phyloP scores from a whole-genome alignment of 2,888 invertebrate species.

The Drosophila pseudotakahashii region DNA sequence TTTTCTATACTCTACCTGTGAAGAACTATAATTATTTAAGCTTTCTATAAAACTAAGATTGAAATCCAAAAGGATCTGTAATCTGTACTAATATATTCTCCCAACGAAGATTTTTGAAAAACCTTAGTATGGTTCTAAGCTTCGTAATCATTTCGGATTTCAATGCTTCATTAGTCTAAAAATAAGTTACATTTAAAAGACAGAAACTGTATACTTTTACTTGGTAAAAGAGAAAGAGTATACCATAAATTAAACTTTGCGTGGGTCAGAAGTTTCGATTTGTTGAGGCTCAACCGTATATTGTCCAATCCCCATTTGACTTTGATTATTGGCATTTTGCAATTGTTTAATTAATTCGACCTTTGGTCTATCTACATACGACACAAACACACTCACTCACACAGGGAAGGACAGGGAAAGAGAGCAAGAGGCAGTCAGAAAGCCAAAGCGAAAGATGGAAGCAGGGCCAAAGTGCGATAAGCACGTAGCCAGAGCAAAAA shows the following conservation, averaged over 20 bases:
- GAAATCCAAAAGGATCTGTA: too few relatives aligned
- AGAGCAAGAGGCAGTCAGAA: conserved; percentile 17
- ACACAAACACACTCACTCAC: not conserved
- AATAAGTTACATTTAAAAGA: too few relatives aligned
- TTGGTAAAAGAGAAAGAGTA: too few relatives aligned
- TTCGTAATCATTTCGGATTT: too few relatives aligned
- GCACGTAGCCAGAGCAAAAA: conserved; percentile 72
- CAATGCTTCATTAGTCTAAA: too few relatives aligned
- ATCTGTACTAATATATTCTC: too few relatives aligned
- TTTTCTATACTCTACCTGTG: not conserved
- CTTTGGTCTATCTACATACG: conserved; percentile 55
- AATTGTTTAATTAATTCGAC: conserved; percentile 70
- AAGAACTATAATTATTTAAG: not conserved
- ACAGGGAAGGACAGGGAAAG: not conserved
- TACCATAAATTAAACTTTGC: too few relatives aligned
- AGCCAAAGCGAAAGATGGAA: conserved; percentile 56
- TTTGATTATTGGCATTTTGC: conserved; percentile 34
- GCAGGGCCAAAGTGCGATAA: conserved; percentile 72
- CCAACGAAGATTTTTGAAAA: too few relatives aligned
- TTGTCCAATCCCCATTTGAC: not conserved
- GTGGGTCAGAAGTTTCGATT: not conserved
- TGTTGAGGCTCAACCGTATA: not conserved
- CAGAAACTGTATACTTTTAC: too few relatives aligned
- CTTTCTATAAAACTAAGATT: too few relatives aligned
- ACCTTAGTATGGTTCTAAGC: too few relatives aligned